Base-by-base conservation (phyloP, 1,140 invertebrate species). In the Archegozetes longisetosus region DNA sequence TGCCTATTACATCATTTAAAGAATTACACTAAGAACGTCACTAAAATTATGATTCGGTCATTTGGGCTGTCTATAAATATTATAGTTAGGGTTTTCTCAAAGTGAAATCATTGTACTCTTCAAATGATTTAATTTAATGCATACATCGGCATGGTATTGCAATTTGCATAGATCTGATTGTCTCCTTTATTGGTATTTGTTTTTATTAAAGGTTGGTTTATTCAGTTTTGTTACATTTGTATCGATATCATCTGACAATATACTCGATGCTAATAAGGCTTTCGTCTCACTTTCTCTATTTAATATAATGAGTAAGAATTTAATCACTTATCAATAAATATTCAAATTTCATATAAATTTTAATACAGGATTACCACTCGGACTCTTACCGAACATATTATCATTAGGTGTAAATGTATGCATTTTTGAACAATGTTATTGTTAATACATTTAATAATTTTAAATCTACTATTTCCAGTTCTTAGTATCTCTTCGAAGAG, bases 251-350 rank as follows among this genome's bases (percentile, higher is more conserved):
- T 56, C 59, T 17, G 60, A 62, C 20, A 61, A 73, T 27, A 26
- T 88, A 58, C 67, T 80, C 29, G 75, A 77, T 68, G 72, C 80
- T n/a, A 70, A 79, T 66, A 78, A 77, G 63, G 78, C 78, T 13
- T 80, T 82, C 72, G 79, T 82, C 20, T 76, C 79, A 20, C 66
- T 82, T 26, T 70, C 78, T 17, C 66, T 81, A 9, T 80, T 80
- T 66, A 79, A 81, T 67, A 75, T 80, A 67, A 81, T 98, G 66
- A 82, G 75, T n/a, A 74, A 76, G 65, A n/a, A 76, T 76, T 3
- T 76, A 76, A 4, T 61, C 78, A 46, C 70, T 69, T 32, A 71
- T 76, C 66, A 63, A 78, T 40, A 75, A 76, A 17, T 68, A 71
- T 56, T 65, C 77, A 14, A 75, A 78, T 49, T 61, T 62, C 13